Evolutionary conservation across 2,888 invertebrate genomes (phyloP).

Genomic region (Macrophya annulata): DNA sequence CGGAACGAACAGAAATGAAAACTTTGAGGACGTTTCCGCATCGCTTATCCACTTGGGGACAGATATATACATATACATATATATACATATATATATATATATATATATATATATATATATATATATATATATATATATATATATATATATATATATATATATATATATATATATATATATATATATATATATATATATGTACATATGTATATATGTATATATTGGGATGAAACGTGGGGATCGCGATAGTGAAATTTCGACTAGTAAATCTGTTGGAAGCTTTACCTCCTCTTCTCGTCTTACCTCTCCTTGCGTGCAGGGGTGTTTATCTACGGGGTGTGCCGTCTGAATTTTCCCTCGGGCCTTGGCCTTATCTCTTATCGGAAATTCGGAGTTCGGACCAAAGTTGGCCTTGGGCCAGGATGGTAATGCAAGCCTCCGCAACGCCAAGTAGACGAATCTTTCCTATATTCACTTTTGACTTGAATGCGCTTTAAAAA

Average conservation of each 20-base stretch:
- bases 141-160: slow-evolving; percentile 38
- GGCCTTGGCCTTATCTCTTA: slow-evolving; percentile 69
- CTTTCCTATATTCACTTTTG: slow-evolving; percentile 72
- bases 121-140: not conserved
- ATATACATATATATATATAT: too few relatives aligned
- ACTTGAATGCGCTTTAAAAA: slow-evolving; percentile 8
- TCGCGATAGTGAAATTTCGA: slow-evolving; percentile 70
- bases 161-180: too few relatives aligned
- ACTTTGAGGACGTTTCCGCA: slow-evolving; percentile 26
- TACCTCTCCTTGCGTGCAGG: slow-evolving; percentile 55
- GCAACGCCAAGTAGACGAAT: slow-evolving; percentile 63
- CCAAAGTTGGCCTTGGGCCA: slow-evolving; percentile 69
- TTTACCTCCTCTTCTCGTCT: slow-evolving; percentile 24
- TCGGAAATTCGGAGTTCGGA: slow-evolving; percentile 66
- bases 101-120: too few relatives aligned
- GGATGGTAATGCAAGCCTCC: slow-evolving; percentile 74
- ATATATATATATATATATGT: too few relatives aligned
- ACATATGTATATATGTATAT: not conserved
- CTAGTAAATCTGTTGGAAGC: slow-evolving; percentile 68
- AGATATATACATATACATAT: too few relatives aligned
- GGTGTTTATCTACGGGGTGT: slow-evolving; percentile 72
- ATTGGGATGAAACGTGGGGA: slow-evolving; percentile 59
- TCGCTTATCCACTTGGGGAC: not conserved
- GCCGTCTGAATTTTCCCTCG: slow-evolving; percentile 64
- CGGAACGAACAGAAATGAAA: slow-evolving; percentile 43